These are phyloP conservation scores for Corythoichthys haematopterus DNA, from an alignment of 2,113 vertebrate species.

Conservation along the genomic window DNA sequence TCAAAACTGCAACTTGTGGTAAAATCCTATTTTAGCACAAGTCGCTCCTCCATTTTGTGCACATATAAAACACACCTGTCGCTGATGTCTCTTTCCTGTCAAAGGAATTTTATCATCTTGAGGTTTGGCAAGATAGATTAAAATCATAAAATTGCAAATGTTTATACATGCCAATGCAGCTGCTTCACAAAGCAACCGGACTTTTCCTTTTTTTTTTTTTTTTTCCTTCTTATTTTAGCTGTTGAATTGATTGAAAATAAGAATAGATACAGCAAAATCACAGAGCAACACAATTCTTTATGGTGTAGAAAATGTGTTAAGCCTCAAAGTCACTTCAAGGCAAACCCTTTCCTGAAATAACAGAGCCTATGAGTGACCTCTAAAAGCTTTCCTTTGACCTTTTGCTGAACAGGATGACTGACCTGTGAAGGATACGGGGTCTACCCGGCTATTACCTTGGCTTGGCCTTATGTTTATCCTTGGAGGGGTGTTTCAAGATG, in stretches of 20 bases:
- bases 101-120: background rate
- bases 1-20: background rate
- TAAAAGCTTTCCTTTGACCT: conserved; percentile 36
- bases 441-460: conserved; percentile 41
- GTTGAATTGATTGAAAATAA: background rate
- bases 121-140: background rate
- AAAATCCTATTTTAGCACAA: background rate
- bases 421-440: conserved; percentile 38
- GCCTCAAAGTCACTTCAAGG: background rate
- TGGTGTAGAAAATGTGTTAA: background rate
- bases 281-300: background rate
- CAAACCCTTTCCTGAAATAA: conserved; percentile 19
- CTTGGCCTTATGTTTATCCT: conserved; percentile 59
- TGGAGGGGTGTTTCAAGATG: conserved; percentile 62
- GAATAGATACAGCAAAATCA: background rate
- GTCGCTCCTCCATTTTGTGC: background rate
- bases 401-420: conserved; percentile 49
- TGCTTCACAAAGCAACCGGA: background rate
- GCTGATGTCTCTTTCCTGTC: background rate
- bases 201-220: background rate
- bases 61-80: background rate
- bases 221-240: background rate
- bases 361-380: conserved; percentile 21
- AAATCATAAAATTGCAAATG: background rate
- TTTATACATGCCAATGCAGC: background rate